Evolutionary conservation across 2,797 vertebrate species (phyloP).

Genomic region (Setipinna tenuifilis): DNA sequence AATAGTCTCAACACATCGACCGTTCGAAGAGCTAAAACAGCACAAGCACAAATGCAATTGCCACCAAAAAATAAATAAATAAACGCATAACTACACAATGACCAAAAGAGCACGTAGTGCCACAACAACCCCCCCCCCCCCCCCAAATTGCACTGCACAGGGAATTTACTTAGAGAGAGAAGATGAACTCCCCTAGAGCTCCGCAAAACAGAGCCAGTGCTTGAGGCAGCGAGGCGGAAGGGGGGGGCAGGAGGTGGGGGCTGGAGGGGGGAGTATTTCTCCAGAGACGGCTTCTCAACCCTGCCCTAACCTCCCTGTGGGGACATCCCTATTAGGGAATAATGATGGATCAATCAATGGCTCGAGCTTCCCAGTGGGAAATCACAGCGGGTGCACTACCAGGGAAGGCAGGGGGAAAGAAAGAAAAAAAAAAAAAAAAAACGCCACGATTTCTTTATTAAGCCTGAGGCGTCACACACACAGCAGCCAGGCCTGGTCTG

Average conservation of each 20-base stretch:
- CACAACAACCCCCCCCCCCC: not conserved
- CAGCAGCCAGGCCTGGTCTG: not conserved
- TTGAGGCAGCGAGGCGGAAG: no score
- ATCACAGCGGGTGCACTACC: not conserved
- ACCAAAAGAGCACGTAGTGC: no score
- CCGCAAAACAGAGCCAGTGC: not conserved
- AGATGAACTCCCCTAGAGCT: not conserved
- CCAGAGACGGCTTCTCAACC: slow-evolving; percentile 1
- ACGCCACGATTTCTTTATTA: slow-evolving; percentile 13
- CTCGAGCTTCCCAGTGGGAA: not conserved
- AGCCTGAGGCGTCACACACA: not conserved
- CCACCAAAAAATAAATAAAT: not conserved
- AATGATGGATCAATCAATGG: slow-evolving; percentile 20
- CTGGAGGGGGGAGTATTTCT: not conserved
- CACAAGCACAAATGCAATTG: not conserved
- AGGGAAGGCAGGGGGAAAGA: no score
- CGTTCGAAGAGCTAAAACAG: not conserved
- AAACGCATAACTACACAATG: not conserved
- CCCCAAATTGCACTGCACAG: not conserved
- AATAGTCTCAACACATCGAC: not conserved
- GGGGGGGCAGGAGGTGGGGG: no score
- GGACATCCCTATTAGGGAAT: not conserved
- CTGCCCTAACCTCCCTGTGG: not conserved
- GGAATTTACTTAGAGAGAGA: not conserved
- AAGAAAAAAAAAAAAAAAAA: not conserved